Evolutionary conservation across 1,140 invertebrate species (phyloP), one percentile per base, ranked within the genome.

Genomic region (Eubasilissa regina): DNA sequence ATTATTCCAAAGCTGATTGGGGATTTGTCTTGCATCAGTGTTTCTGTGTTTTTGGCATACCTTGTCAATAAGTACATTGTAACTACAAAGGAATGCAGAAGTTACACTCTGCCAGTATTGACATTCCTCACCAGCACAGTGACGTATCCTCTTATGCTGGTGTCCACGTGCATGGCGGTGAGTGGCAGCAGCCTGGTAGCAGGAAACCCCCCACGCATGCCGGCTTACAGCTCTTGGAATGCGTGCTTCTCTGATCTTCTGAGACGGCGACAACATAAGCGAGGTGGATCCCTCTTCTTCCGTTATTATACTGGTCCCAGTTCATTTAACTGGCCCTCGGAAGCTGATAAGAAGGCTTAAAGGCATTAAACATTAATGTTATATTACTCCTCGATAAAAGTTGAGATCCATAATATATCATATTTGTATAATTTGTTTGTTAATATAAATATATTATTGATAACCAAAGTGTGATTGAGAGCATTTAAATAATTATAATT

Each of bases 91-190:
- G 92, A 95, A 80, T 86, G 94, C 19, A 90, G 93, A 84, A 90
- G 90, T 70, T 95, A 93, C 83, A 88, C 87, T 80, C 85, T 87
- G 55, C 86, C 87, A 53, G 80, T 88, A 78, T 84, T 89, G 76
- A 90, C 89, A 80, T 89, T 90, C 80, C 85, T 97, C 43, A 93
- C 94, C 43, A 93, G 93, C 77, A 92, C 95, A 44, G 84, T 97
- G 48, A 95, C 94, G 9, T 97, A 98, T 87, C 96, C 96, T 17
- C 93, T 97, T 84, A 92, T 94, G 85, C 94, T 98, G 13, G 95
- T 97, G 0, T 94, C 94, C 45, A 95, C 95, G 80, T 96, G 96
- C 85, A 97, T 97, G 94, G 91, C 93, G 79, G 94, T 97, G 3
- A 94, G 93, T 76, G 92, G 94, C 51, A 89, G 85, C 80, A 94